These are phyloP conservation scores for Clarias platycephalus DNA, from an alignment of 2,797 vertebrate species.

Conservation along the genomic window DNA sequence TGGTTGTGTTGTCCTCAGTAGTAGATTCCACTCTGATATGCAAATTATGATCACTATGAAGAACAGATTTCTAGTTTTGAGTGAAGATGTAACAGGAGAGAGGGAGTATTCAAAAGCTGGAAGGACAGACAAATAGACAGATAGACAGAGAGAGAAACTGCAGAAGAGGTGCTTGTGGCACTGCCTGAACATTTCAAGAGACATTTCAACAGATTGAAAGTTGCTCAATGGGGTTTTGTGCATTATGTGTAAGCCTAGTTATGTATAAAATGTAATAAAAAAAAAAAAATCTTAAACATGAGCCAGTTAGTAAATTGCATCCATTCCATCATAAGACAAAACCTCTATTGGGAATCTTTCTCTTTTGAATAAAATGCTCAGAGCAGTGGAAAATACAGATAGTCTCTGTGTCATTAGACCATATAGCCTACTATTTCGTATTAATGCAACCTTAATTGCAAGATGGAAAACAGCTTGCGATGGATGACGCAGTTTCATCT, in stretches of 20 bases:
- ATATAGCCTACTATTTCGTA: background rate
- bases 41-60: background rate
- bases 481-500: background rate
- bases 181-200: constrained; percentile 16
- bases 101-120: background rate
- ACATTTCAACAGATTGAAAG: constrained; percentile 15
- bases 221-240: background rate
- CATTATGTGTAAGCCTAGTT: background rate
- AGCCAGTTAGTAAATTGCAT: background rate
- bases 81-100: background rate
- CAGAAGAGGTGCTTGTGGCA: constrained; percentile 2
- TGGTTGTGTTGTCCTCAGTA: background rate
- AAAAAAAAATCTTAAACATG: background rate
- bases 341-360: constrained; percentile 19
- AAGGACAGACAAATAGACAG: background rate
- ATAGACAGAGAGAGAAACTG: constrained; percentile 1
- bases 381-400: constrained; percentile 9
- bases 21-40: background rate
- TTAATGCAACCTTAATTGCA: background rate
- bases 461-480: background rate
- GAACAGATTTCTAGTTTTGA: background rate
- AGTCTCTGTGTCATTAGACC: background rate
- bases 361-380: constrained; percentile 15
- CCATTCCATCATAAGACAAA: background rate
- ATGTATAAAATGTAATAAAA: background rate